Base-by-base conservation (phyloP, 2,113 vertebrate species). In the Odocoileus hemionus region DNA sequence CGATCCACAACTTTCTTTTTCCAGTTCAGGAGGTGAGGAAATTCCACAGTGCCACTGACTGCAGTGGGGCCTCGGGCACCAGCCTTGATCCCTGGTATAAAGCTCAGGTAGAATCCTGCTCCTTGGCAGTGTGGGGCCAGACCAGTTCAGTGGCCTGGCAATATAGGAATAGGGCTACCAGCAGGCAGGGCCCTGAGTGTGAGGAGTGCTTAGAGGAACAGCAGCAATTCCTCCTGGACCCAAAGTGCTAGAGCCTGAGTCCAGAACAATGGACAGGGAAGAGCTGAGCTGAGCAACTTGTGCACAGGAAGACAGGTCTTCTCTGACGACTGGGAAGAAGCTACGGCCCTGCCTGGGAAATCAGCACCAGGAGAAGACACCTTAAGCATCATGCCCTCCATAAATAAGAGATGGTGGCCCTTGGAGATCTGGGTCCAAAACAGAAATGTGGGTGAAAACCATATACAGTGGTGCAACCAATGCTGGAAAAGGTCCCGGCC, bases 251-350 rank as follows among this genome's bases (percentile, higher is more conserved):
- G 7, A 7, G 23, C 52, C 33, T 43, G 5, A 57, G 21, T 94
- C 88, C 95, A 95, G 91, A 45, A 94, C 82, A 84, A 91, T 78
- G 50, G 91, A 86, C 88, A 91, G 80, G 55, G 86, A 78, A 87
- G 50, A 23, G 5, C 10, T 55, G 64, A 13, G 3, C 28, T 5
- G 33, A 36, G 30, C 25, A 52, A 28, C 7, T 3, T 7, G 30
- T 13, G 14, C 28, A 43, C 25, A 23, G 43, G 76, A 89, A 95
- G 14, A 16, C 47, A 97, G 25, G 26, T 39, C 52, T 30, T 82
- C 5, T 52, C 25, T 74, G 33, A n/a, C 17, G 15, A 6, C 10
- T 30, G 15, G 85, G 8, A 94, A 93, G 55, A 70, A 61, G 11
- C 39, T 45, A 33, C 7, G 7, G 33, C 2, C 33, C 15, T 4